A percentile compares a stretch with the other conserved stretches of the same genome.
Conservation (phyloP, 2,888 invertebrate genomes). For the Apamea epomidion region DNA sequence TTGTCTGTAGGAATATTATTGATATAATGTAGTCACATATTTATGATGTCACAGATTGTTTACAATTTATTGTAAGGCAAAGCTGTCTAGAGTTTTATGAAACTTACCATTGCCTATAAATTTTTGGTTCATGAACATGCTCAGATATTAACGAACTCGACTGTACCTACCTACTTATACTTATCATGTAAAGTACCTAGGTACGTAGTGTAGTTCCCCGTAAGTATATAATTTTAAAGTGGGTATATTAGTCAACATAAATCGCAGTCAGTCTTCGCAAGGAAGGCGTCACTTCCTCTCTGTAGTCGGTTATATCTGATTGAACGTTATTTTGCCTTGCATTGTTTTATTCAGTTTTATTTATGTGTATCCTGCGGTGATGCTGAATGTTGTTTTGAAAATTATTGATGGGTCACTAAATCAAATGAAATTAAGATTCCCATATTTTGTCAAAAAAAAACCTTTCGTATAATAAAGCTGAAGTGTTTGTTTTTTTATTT, state of each 20-base stretch:
- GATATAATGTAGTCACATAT: too few relatives aligned
- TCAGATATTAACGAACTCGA: too few relatives aligned
- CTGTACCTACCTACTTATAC: too few relatives aligned
- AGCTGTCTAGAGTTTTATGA: too few relatives aligned
- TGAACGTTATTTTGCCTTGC: conserved; percentile 15
- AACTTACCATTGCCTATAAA: too few relatives aligned
- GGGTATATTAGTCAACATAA: conserved; percentile 20
- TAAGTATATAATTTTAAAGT: conserved; percentile 7
- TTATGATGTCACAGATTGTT: too few relatives aligned
- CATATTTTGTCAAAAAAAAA: not conserved
- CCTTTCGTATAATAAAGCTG: not conserved
- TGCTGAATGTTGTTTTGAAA: conserved; percentile 1
- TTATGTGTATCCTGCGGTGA: conserved; percentile 15
- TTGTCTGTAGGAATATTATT: too few relatives aligned
- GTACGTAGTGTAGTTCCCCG: not conserved
- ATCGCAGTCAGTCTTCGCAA: conserved; percentile 14
- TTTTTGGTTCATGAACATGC: too few relatives aligned
- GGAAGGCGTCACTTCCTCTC: conserved; percentile 11
- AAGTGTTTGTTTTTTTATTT: not conserved
- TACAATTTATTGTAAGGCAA: too few relatives aligned
- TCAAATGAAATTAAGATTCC: not conserved
- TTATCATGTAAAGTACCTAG: not conserved
- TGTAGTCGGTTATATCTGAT: conserved; percentile 13
- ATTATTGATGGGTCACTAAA: not conserved
- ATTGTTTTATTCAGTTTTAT: conserved; percentile 35